Evolutionary conservation across 2,113 vertebrate genomes (phyloP).

Genomic region (Spizaetus ornatus): DNA sequence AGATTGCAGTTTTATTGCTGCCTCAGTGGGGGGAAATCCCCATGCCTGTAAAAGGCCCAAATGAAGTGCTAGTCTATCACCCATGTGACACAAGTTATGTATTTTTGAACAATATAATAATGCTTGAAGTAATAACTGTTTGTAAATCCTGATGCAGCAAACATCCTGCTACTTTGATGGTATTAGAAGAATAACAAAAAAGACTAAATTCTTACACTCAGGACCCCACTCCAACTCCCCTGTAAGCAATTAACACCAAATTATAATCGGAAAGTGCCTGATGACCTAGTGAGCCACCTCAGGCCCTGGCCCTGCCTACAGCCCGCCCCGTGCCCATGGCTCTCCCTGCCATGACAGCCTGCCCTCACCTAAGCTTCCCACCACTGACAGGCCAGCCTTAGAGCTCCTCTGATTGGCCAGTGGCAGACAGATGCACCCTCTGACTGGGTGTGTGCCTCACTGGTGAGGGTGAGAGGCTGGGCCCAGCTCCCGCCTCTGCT

Average conservation of each 20-base stretch:
- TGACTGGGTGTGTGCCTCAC: background rate
- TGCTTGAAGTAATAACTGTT: background rate
- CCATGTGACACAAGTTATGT: background rate
- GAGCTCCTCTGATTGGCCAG: background rate
- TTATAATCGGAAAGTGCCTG: rapidly evolving
- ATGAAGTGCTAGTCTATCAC: background rate
- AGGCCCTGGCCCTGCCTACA: background rate
- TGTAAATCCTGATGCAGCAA: background rate
- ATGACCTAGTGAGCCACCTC: rapidly evolving
- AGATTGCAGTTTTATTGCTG: background rate
- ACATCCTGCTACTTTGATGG: background rate
- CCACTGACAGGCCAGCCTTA: background rate
- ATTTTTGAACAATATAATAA: background rate
- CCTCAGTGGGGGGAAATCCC: background rate
- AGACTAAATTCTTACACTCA: background rate
- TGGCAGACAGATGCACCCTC: rapidly evolving
- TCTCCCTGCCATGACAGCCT: background rate
- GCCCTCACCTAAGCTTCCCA: background rate
- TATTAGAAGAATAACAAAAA: background rate
- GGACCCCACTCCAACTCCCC: background rate
- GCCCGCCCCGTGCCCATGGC: rapidly evolving
- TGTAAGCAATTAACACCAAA: background rate
- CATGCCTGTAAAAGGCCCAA: background rate
- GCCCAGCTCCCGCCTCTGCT: background rate
- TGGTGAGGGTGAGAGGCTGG: background rate